Conservation (phyloP, 2,797 vertebrate species). For the Phataginus tricuspis region DNA sequence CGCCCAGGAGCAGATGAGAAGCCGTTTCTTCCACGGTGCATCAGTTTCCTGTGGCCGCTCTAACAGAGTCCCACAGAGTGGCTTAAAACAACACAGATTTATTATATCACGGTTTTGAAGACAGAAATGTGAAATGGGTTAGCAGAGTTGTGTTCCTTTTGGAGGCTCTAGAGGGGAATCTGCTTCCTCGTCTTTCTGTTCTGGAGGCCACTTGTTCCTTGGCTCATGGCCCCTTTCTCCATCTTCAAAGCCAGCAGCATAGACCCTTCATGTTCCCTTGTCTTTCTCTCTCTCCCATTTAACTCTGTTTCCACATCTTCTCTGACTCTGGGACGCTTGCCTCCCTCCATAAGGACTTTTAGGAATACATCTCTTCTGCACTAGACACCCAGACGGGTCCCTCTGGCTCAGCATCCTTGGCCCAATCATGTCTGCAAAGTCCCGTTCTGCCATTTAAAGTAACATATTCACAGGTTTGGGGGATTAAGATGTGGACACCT, state of each 20-base stretch:
- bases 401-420: background rate
- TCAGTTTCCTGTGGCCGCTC: background rate
- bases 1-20: fast-evolving
- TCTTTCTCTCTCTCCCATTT: too few species aligned
- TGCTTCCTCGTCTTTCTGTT: background rate
- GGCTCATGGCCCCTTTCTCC: background rate
- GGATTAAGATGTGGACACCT: background rate
- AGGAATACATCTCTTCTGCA: fast-evolving
- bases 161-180: background rate
- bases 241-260: background rate
- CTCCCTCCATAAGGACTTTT: background rate
- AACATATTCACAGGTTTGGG: fast-evolving
- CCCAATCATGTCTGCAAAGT: background rate
- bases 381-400: background rate
- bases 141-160: background rate
- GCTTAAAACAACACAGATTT: background rate
- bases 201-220: background rate
- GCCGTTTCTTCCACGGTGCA: fast-evolving
- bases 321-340: background rate
- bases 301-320: background rate
- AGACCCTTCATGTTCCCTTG: background rate
- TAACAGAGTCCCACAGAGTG: background rate
- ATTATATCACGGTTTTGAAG: background rate
- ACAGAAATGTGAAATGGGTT: too few species aligned
- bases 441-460: background rate